Evolutionary conservation across 2,797 vertebrate genomes (phyloP).

Genomic region (Halcyon badia): DNA sequence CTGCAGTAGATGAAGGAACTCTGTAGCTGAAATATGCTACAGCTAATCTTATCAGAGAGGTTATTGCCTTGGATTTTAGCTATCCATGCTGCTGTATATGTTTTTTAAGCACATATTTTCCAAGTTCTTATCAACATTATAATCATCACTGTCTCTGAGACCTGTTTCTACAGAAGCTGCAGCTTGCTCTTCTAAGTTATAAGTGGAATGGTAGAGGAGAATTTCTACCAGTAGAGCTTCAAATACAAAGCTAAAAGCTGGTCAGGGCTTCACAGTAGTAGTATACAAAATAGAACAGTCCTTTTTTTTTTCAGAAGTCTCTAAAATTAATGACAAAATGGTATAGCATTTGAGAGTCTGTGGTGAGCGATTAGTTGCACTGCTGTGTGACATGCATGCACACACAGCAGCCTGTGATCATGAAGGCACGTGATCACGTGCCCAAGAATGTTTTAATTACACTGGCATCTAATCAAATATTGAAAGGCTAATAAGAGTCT

Average conservation of each 20-base stretch:
- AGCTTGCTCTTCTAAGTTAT: not conserved
- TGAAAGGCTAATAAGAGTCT: not conserved
- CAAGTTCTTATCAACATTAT: not conserved
- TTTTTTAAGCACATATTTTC: not conserved
- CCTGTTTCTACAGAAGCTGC: not conserved
- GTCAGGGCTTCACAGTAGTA: not conserved
- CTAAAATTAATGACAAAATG: not conserved
- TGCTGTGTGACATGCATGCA: not conserved
- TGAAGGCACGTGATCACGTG: not conserved
- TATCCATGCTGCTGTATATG: not conserved
- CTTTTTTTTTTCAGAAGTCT: not conserved
- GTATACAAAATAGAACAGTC: not conserved
- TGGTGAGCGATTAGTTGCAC: not conserved
- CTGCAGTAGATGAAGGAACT: not conserved
- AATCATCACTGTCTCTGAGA: not conserved
- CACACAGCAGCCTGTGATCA: not conserved
- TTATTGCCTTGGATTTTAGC: not conserved
- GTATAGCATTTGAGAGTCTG: not conserved
- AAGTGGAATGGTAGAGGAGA: not conserved
- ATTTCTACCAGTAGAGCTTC: not conserved
- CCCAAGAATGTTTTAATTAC: slow-evolving; percentile 37
- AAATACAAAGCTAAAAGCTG: not conserved
- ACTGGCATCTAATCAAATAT: not conserved
- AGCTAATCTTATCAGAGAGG: not conserved
- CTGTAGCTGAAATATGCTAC: not conserved